Evolutionary conservation across 2,888 invertebrate genomes (phyloP).

Genomic region (Dichetophora obliterata): DNA sequence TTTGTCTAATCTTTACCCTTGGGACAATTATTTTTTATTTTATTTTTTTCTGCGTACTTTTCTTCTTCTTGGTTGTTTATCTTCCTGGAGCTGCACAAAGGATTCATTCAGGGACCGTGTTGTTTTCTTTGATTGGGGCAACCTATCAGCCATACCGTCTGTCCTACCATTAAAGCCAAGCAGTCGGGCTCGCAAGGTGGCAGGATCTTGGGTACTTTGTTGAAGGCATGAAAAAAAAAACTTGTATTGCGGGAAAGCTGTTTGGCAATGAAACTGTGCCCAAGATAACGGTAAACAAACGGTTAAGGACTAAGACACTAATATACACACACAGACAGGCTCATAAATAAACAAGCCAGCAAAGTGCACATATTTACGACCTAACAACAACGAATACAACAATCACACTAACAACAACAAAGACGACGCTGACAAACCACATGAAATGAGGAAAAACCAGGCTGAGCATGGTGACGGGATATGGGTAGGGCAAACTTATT

Average conservation of each 20-base stretch:
- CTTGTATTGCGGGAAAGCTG: background rate
- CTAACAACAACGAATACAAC: background rate
- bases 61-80: slow-evolving; percentile 52
- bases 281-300: slow-evolving; percentile 57
- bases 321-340: slow-evolving; percentile 38
- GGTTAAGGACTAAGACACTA: slow-evolving; percentile 49
- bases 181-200: background rate
- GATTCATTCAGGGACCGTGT: slow-evolving; percentile 53
- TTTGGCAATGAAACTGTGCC: slow-evolving; percentile 63
- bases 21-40: slow-evolving; percentile 64
- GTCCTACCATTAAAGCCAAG: background rate
- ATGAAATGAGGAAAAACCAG: background rate
- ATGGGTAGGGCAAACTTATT: background rate
- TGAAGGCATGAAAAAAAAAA: slow-evolving; percentile 1
- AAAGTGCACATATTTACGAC: background rate
- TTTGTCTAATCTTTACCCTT: slow-evolving; percentile 64
- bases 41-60: slow-evolving; percentile 28
- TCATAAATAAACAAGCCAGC: slow-evolving; percentile 28
- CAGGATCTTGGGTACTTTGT: background rate
- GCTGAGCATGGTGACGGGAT: background rate
- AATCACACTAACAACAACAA: background rate
- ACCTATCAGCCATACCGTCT: background rate
- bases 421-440: background rate
- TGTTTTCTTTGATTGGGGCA: slow-evolving; percentile 37
- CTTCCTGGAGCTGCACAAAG: slow-evolving; percentile 57